Conservation (phyloP, 1,140 invertebrate genomes). For the Drosophila bipectinata region DNA sequence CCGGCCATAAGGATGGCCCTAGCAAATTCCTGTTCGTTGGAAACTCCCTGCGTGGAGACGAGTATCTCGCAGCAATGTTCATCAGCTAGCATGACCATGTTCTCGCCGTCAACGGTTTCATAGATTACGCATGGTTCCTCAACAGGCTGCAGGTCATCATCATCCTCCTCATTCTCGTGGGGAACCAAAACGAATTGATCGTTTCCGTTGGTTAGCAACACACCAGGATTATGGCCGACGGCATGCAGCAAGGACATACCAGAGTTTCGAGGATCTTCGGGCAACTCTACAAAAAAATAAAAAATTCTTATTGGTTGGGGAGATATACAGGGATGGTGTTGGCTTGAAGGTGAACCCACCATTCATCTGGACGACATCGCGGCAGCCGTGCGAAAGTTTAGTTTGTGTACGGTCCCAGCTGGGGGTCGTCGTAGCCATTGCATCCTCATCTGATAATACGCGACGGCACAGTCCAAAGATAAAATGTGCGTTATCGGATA, state of each 20-base stretch:
- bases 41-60: constrained; percentile 49
- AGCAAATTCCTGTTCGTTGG: constrained; percentile 53
- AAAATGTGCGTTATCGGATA: background rate
- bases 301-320: too few relatives aligned
- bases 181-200: constrained; percentile 19
- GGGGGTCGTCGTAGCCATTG: background rate
- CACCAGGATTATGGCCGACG: constrained; percentile 5
- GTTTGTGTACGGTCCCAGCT: constrained; percentile 16
- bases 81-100: constrained; percentile 51
- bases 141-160: background rate
- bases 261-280: constrained; percentile 22
- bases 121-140: constrained; percentile 52
- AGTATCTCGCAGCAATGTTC: constrained; percentile 71
- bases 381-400: constrained; percentile 16
- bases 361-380: constrained; percentile 39
- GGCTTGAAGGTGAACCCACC: constrained; percentile 8
- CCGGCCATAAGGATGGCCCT: constrained; percentile 43
- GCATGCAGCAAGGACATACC: constrained; percentile 20
- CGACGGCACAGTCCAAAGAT: constrained; percentile 39
- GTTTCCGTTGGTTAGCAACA: constrained; percentile 41
- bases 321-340: background rate
- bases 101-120: constrained; percentile 47
- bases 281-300: constrained; percentile 25
- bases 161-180: constrained; percentile 1
- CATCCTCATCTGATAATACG: background rate